Base-by-base conservation (phyloP, 2,888 invertebrate species). In the Uloborus plumipes region DNA sequence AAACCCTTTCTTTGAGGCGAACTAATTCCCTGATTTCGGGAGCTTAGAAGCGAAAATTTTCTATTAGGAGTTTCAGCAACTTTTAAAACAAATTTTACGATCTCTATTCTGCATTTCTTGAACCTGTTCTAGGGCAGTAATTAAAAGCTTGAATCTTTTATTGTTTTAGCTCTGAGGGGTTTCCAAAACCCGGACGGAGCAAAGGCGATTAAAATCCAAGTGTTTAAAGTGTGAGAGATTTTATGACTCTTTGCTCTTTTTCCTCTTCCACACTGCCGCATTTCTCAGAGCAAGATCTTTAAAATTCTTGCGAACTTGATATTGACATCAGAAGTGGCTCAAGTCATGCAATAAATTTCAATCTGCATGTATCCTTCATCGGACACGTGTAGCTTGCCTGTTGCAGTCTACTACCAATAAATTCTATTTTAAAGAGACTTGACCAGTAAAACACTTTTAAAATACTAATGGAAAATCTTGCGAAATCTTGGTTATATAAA, bases 41-140 rank as follows among this genome's bases (percentile, higher is more conserved):
- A 61, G 50, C 75, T 67, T 61, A 76, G 61, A 67, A 58, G 39
- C 18, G 67, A 31, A 61, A 75, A 66, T 59, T 75, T 75, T 67
- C 75, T 49, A 75, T 75, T 75, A 78, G 55, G 58, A 59, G 26
- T 39, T 51, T n/a, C 31, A 31, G 31, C 53, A 64, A 77, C 77
- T 77, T 77, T 77, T 71, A 62, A 39, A 47, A 53, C 70, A 70
- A 74, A 74, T 69, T 80, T 80, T 80, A 80, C 74, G 80, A 80
- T 53, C 70, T 58, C 53, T 62, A 66, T 51, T 65, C 62, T 39
- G 65, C 53, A 67, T 74, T 74, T 80, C 77, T 80, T 80, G 80
- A 80, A 80, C 80, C 69, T 80, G 80, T 64, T 73, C 20, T 16
- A 31, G 62, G 11, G 15, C 15, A 18, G 74, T 74, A 74, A 80